A percentile compares a stretch with the other conserved stretches of the same genome.
phyloP scores from a whole-genome alignment of 2,113 vertebrate genomes.

The Cephalopholis sonnerati region DNA sequence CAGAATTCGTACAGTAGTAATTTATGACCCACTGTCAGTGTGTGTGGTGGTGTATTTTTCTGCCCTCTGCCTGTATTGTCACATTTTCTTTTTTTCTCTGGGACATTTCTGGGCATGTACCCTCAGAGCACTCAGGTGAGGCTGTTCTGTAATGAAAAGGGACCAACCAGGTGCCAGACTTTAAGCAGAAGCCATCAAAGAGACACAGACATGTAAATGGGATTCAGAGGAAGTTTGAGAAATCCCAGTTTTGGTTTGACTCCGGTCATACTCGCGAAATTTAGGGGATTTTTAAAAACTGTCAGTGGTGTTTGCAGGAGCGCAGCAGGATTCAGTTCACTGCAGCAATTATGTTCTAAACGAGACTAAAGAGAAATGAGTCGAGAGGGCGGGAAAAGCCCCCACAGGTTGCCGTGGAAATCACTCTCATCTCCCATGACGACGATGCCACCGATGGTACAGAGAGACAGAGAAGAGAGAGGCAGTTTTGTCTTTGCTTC shows the following conservation, averaged over 20 bases:
- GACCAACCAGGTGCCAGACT: no score
- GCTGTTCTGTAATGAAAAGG: no score
- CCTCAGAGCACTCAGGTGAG: no score
- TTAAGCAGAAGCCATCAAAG: no score
- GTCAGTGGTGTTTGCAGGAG: slow-evolving; percentile 14
- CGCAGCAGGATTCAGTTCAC: not conserved
- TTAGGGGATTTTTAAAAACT: not conserved
- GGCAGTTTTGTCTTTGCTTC: not conserved
- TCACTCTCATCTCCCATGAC: slow-evolving; percentile 51
- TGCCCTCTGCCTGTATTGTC: no score
- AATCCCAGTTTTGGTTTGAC: not conserved
- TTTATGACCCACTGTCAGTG: no score
- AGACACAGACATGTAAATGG: no score
- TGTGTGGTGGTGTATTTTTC: no score
- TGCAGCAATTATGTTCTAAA: slow-evolving; percentile 28
- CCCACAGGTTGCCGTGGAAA: slow-evolving; percentile 57
- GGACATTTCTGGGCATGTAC: no score
- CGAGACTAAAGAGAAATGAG: slow-evolving; percentile 30
- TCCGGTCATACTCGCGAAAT: not conserved
- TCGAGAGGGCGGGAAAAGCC: slow-evolving; percentile 36
- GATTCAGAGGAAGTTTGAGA: not conserved
- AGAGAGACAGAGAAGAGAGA: not conserved
- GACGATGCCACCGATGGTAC: not conserved
- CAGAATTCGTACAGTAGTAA: no score
- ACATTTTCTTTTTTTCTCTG: no score